A percentile compares a stretch with the other conserved stretches of the same genome.
These are phyloP conservation scores for Pimpla rufipes DNA, from an alignment of 2,888 invertebrate genomes.

Conservation along the genomic window DNA sequence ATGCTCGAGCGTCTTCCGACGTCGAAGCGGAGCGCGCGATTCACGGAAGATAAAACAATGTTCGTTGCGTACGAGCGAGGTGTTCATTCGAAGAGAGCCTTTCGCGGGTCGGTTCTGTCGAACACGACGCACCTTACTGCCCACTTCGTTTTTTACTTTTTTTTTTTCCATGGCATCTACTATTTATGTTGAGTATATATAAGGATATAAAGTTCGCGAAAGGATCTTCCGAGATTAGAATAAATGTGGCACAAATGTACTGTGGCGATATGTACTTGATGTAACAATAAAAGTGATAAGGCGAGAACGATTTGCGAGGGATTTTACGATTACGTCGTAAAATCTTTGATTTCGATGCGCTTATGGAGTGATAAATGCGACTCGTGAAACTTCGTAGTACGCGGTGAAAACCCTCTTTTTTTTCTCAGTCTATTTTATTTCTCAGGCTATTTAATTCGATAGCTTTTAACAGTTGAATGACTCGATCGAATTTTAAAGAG, in stretches of 20 bases:
- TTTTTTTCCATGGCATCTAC: background rate
- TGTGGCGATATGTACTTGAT: slow-evolving; percentile 24
- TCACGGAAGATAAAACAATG: background rate
- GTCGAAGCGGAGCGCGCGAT: background rate
- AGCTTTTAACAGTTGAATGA: too few species aligned
- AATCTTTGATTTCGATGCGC: too few species aligned
- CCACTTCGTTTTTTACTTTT: background rate
- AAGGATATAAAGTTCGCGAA: slow-evolving; percentile 7
- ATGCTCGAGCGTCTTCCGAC: background rate
- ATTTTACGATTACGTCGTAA: too few species aligned
- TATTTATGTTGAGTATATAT: background rate
- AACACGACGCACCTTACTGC: background rate
- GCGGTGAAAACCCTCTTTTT: too few species aligned
- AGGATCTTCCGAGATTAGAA: background rate
- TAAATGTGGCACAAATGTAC: slow-evolving; percentile 13
- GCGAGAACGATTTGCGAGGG: background rate
- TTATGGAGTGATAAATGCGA: too few species aligned
- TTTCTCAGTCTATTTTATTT: too few species aligned
- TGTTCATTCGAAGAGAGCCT: slow-evolving; percentile 18
- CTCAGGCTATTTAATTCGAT: too few species aligned
- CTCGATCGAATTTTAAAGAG: too few species aligned
- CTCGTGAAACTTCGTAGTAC: too few species aligned
- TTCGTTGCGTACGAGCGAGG: background rate
- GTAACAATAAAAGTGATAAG: slow-evolving; percentile 11
- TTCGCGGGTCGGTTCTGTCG: background rate